Conservation (phyloP, 2,113 vertebrate genomes). For the Proterorhinus semilunaris region DNA sequence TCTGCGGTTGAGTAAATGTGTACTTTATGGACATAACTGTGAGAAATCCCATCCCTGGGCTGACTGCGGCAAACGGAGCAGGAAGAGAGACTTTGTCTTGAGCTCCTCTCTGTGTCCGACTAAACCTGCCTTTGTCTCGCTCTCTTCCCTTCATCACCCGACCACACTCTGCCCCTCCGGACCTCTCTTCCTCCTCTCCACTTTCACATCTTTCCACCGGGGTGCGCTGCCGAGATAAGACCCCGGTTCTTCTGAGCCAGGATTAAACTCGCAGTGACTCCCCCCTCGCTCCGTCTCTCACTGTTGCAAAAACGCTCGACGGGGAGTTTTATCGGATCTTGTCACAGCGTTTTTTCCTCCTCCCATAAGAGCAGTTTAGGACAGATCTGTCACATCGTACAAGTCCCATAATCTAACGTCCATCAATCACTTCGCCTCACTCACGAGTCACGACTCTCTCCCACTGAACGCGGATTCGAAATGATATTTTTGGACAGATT, state of each 20-base stretch:
- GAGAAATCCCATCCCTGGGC: not conserved
- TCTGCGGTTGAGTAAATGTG: no score
- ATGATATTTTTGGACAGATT: not conserved
- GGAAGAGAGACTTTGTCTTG: conserved; percentile 38
- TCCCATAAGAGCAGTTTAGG: conserved; percentile 43
- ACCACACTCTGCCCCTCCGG: conserved; percentile 30
- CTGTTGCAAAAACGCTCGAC: not conserved
- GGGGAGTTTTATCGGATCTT: conserved; percentile 6
- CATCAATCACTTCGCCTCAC: conserved; percentile 19
- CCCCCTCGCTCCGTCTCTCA: conserved; percentile 26
- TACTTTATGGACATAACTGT: no score
- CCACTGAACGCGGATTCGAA: not conserved
- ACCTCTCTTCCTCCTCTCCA: not conserved
- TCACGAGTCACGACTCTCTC: not conserved
- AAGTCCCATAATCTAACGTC: conserved; percentile 21
- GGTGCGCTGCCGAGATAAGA: conserved; percentile 54
- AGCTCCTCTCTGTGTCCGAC: conserved; percentile 51
- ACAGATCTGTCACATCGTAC: conserved; percentile 12
- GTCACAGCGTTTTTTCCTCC: conserved; percentile 53
- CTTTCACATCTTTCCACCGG: conserved; percentile 27
- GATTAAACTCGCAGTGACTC: conserved; percentile 69
- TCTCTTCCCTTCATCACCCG: conserved; percentile 50
- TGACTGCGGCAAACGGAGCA: conserved; percentile 38
- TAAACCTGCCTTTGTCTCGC: conserved; percentile 61
- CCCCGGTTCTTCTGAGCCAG: conserved; percentile 58